Evolutionary conservation across 2,797 vertebrate species (phyloP).

Genomic region (Philypnodon macrostomus): DNA sequence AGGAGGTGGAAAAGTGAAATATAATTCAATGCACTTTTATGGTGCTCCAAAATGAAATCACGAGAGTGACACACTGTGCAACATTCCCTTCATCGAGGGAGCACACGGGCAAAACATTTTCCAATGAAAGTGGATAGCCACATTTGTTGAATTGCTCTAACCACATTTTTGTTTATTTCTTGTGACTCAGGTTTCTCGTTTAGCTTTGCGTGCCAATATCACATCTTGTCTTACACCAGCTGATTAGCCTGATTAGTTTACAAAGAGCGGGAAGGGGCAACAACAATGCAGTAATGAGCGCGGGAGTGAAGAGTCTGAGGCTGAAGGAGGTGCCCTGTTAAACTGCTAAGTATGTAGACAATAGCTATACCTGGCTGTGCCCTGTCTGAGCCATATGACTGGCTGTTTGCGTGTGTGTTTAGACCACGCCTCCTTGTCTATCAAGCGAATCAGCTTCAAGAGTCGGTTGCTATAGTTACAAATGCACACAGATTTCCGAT

Average conservation of each 20-base stretch:
- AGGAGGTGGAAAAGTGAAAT: no score
- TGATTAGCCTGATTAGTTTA: slow-evolving; percentile 58
- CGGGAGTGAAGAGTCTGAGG: slow-evolving; percentile 25
- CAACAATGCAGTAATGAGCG: slow-evolving; percentile 53
- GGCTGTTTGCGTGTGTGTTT: slow-evolving; percentile 28
- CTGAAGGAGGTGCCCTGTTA: slow-evolving; percentile 26
- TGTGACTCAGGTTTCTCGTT: slow-evolving; percentile 1
- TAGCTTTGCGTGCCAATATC: slow-evolving; percentile 48
- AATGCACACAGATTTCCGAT: slow-evolving; percentile 64
- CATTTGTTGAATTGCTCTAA: neutral
- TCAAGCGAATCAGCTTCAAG: slow-evolving; percentile 48
- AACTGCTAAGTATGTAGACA: slow-evolving; percentile 33
- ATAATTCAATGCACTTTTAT: no score
- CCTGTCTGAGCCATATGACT: slow-evolving; percentile 23
- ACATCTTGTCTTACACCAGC: slow-evolving; percentile 38
- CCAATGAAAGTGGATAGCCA: no score
- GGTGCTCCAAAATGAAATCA: no score
- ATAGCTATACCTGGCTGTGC: slow-evolving; percentile 36
- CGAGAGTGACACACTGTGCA: no score
- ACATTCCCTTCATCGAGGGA: no score
- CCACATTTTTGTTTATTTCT: neutral
- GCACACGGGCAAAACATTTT: no score
- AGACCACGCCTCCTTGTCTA: slow-evolving; percentile 35
- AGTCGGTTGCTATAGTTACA: slow-evolving; percentile 66
- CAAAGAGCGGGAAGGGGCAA: slow-evolving; percentile 51